Percentiles rank a stretch among this genome's conserved stretches.
These are phyloP conservation scores for Scalopus aquaticus DNA, from an alignment of 2,113 vertebrate genomes.

Conservation along the genomic window DNA sequence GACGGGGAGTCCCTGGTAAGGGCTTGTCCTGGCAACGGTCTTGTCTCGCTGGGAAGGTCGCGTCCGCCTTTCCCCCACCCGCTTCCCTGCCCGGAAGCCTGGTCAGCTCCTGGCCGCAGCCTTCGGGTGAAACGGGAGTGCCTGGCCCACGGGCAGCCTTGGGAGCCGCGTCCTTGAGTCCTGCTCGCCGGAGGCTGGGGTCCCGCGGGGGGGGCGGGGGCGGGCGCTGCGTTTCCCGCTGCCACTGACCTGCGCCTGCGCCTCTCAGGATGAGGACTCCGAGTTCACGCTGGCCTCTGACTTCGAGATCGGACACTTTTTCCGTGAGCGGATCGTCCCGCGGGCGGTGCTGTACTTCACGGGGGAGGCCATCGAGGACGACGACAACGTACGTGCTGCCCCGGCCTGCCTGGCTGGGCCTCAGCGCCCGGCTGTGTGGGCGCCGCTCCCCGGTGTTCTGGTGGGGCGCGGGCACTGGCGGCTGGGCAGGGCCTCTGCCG, in stretches of 20 bases:
- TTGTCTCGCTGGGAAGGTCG: no score
- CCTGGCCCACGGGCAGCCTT: neutral
- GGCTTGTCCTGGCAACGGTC: neutral
- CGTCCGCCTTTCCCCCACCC: no score
- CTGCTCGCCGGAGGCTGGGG: neutral
- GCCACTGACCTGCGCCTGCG: neutral
- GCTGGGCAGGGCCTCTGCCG: no score
- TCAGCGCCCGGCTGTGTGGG: no score
- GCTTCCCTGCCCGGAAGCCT: no score
- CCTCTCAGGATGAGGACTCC: constrained; percentile 95
- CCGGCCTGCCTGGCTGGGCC: no score
- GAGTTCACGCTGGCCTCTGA: constrained; percentile 95
- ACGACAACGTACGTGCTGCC: constrained; percentile 91
- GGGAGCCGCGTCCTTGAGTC: no score
- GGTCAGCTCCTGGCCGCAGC: no score
- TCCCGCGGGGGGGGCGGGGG: neutral
- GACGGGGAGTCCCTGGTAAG: constrained; percentile 96
- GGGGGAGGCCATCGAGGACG: constrained; percentile 96
- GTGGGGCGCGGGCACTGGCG: no score
- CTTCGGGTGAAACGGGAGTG: no score
- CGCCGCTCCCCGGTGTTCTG: no score
- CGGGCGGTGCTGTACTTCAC: constrained; percentile 98
- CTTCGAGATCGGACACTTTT: constrained; percentile 98
- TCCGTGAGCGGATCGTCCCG: constrained; percentile 97
- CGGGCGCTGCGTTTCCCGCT: neutral